A percentile compares a stretch with the other conserved stretches of the same genome.
Evolutionary conservation across 2,888 invertebrate species (phyloP).

Genomic region (Cerceris rybyensis): DNA sequence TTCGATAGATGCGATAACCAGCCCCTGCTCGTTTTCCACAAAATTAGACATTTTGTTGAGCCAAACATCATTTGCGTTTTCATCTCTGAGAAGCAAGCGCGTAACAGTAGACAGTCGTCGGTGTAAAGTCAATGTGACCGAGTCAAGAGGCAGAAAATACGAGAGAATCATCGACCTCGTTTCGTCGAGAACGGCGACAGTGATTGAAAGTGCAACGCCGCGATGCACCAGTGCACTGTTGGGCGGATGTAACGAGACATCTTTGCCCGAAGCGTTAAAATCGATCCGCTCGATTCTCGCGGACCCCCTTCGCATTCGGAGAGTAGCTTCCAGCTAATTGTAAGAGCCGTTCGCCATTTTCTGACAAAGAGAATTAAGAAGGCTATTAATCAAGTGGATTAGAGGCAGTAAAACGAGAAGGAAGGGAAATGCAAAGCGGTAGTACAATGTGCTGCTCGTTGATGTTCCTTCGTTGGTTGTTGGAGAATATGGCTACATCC

Average conservation of each 20-base stretch:
- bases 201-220: constrained; percentile 46
- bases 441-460: not conserved
- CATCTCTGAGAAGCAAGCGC: no score
- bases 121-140: not conserved
- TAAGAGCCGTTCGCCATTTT: not conserved
- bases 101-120: not conserved
- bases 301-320: not conserved
- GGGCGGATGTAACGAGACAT: constrained; percentile 44
- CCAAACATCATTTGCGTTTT: no score
- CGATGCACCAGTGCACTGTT: constrained; percentile 14
- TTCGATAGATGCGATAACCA: no score
- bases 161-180: constrained; percentile 39
- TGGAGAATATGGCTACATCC: no score
- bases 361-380: constrained; percentile 1
- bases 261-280: constrained; percentile 34
- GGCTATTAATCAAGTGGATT: constrained; percentile 3
- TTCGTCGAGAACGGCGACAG: constrained; percentile 25
- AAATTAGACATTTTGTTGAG: no score
- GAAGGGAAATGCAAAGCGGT: not conserved
- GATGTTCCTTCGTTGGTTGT: no score
- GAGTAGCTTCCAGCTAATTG: not conserved
- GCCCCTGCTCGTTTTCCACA: no score
- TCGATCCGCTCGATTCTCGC: constrained; percentile 32
- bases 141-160: constrained; percentile 26
- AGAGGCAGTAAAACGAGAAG: not conserved